Evolutionary conservation across 2,797 vertebrate species (phyloP).

Genomic region (Rhincodon typus): DNA sequence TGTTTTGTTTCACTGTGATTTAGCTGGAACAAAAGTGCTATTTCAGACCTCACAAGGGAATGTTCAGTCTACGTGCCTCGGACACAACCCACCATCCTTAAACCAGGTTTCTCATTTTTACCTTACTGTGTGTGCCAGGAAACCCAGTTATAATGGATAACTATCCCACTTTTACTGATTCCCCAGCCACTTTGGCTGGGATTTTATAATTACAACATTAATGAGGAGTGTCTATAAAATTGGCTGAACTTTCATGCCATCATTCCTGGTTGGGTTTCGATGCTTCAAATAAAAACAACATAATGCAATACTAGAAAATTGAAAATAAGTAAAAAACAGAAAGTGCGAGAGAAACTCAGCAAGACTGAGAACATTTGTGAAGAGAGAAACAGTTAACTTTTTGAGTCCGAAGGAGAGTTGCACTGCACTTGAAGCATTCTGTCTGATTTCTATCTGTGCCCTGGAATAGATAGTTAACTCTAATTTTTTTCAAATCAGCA

Average conservation of each 20-base stretch:
- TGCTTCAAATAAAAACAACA: neutral
- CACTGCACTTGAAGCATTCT: too few relatives aligned
- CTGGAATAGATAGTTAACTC: neutral
- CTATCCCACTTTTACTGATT: neutral
- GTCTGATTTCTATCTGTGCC: neutral
- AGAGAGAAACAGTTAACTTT: too few relatives aligned
- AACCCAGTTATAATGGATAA: neutral
- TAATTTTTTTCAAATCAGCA: neutral
- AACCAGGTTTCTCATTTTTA: neutral
- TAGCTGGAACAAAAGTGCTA: neutral
- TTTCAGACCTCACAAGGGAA: neutral
- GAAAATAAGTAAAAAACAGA: too few relatives aligned
- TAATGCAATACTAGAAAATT: too few relatives aligned
- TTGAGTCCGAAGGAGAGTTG: too few relatives aligned
- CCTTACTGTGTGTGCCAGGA: neutral
- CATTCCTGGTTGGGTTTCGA: neutral
- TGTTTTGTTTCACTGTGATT: neutral
- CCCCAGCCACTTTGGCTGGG: neutral
- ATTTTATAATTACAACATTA: neutral
- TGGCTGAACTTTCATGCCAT: neutral
- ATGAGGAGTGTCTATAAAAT: neutral
- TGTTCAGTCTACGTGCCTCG: neutral
- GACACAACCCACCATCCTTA: neutral
- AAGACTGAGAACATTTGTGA: too few relatives aligned
- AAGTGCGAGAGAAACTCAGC: too few relatives aligned